Evolutionary conservation across 2,797 vertebrate genomes (phyloP), one percentile per base, ranked within the genome.

Genomic region (Siniperca undulata): DNA sequence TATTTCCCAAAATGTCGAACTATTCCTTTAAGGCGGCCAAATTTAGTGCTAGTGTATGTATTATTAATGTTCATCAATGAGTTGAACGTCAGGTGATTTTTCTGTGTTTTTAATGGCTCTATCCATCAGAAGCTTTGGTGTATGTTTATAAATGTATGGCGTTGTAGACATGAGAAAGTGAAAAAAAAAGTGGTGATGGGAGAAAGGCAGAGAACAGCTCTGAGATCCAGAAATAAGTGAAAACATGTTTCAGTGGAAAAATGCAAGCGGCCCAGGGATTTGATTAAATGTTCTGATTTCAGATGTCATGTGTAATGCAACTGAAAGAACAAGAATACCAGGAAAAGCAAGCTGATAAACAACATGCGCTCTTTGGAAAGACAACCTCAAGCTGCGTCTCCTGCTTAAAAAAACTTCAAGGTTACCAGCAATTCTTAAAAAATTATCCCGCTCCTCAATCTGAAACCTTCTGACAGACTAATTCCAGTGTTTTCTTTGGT

Each of bases 231-330:
- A 88, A 84, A 85, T 88, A 91, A 92, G 58, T 90, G 89, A 89
- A 91, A 93, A 90, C 91, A 92, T 22, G 79, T 94, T 93, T 89
- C 70, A 84, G 71, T 90, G 90, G 89, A 92, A 91, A 93, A 92
- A 90, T 70, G 81, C 75, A 77, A 74, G 77, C n/a, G 1, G 78
- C 78, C 84, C 74, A 74, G 79, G 73, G 87, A 91, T 90, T 86
- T 77, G 81, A 89, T 86, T 78, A 81, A 89, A 90, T 69, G 70
- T 65, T 88, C 74, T 82, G 79, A 82, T 83, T 83, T 89, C 82
- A 91, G 69, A 85, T 91, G 81, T 87, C 78, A 74, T 80, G 77
- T 91, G 83, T 80, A 85, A 78, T 81, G 61, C 73, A 85, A 86
- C 16, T 62, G 73, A 82, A 76, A 79, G 58, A 78, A 78, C 76